Evolutionary conservation across 2,797 vertebrate species (phyloP), one percentile per base, ranked within the genome.

Genomic region (Sebastes ruberrimus): DNA sequence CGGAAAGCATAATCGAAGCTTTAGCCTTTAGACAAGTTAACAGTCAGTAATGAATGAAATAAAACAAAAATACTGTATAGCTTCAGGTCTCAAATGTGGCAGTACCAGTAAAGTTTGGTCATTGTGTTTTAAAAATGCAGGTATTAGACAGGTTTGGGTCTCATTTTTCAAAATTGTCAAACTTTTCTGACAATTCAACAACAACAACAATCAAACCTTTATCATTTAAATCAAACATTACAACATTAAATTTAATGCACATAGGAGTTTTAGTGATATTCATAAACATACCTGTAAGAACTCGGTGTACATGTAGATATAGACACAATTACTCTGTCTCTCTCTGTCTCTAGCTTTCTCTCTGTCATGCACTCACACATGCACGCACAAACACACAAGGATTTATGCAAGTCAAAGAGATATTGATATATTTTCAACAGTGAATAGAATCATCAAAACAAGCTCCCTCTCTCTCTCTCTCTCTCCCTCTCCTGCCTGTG

Each of bases 391-490:
- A 57, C 68, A 78, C 28, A 67, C 38, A 55, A 32, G 57, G 68
- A 76, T 86, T 83, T 86, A 74, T 80, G 35, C 65, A 84, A 69
- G 83, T 85, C 80, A 82, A 88, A 81, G 70, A 83, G 75, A 88
- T 84, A 87, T 84, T 91, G 91, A 86, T 88, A 80, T 89, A 84
- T 83, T 85, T 87, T 83, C 80, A 85, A 89, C 76, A 86, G 77
- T 85, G 86, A 92, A 92, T 90, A 90, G 91, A 92, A 92, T 94
- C 80, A 92, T 90, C 84, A 85, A 82, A 91, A 92, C 88, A 88
- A 88, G 71, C 78, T 66, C 64, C 49, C 61, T 67, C 64, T 78
- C 60, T 72, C 80, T 78, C 60, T 72, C 80, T 18, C 59, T 14
- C 25, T 38, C 77, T 61, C 71, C 53, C 62, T 82, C 69, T 75